Conservation (phyloP, 2,113 vertebrate genomes). For the Labeo catla region DNA sequence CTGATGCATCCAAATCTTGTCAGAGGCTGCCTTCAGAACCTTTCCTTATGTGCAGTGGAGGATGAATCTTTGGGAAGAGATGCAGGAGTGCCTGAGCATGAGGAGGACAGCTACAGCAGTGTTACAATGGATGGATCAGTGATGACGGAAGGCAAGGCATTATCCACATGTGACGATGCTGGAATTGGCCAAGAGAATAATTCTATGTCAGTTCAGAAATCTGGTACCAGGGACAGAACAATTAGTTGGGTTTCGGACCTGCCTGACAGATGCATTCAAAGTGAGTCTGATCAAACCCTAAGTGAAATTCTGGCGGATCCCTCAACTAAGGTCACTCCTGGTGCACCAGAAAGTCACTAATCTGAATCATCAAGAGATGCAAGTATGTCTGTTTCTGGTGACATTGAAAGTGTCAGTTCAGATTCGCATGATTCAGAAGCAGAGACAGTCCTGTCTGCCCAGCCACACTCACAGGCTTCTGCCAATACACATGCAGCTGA, state of each 20-base stretch:
- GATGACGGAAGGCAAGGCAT: conserved; percentile 55
- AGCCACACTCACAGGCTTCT: too few relatives aligned
- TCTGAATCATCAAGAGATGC: background rate
- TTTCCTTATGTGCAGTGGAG: background rate
- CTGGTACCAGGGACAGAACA: background rate
- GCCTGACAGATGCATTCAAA: background rate
- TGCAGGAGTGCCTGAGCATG: background rate
- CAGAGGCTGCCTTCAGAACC: background rate
- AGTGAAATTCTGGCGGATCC: background rate
- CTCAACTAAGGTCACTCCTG: background rate
- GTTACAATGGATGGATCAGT: background rate
- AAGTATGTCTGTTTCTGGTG: background rate
- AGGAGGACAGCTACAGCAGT: background rate
- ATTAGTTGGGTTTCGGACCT: background rate
- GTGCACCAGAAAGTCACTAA: background rate
- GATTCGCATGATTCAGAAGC: background rate
- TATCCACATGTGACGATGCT: conserved; percentile 58
- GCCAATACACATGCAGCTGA: too few relatives aligned
- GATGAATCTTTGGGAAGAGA: background rate
- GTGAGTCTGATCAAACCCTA: background rate
- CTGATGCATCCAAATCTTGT: background rate
- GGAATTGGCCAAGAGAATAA: background rate
- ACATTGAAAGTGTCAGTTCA: background rate
- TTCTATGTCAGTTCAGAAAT: background rate
- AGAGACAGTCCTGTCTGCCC: too few relatives aligned